A percentile compares a stretch with the other conserved stretches of the same genome.
These are phyloP conservation scores for Strigamia crassipes DNA, from an alignment of 2,888 invertebrate genomes.

Conservation along the genomic window DNA sequence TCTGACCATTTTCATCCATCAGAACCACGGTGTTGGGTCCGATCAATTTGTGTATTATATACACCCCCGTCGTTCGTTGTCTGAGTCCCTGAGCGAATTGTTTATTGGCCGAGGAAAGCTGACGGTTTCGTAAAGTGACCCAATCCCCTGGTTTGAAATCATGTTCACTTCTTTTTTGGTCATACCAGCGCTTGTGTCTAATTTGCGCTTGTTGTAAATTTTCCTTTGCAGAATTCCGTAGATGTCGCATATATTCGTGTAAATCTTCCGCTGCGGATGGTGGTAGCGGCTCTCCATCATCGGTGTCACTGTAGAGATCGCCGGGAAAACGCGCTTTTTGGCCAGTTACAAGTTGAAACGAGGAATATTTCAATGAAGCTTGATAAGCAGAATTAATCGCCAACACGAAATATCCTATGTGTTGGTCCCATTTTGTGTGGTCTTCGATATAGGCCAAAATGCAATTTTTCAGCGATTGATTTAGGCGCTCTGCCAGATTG, in stretches of 20 bases:
- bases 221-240: not conserved
- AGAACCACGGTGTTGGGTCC: not conserved
- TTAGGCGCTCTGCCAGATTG: not conserved
- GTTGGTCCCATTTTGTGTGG: not conserved
- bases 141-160: not conserved
- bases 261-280: not conserved
- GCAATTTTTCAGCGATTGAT: not conserved
- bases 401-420: not conserved
- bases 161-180: not conserved
- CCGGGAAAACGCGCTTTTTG: not conserved
- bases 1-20: too few relatives aligned
- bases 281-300: not conserved
- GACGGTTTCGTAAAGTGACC: not conserved
- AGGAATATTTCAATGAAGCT: not conserved
- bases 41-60: not conserved
- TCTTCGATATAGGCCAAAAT: not conserved
- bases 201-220: not conserved
- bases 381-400: not conserved
- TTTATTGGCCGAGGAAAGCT: not conserved
- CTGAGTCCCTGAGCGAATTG: not conserved
- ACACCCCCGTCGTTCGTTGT: not conserved
- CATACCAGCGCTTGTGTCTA: not conserved
- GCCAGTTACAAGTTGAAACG: not conserved
- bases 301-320: not conserved
- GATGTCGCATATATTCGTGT: not conserved